Evolutionary conservation across 30 jellyfish, hydroid and myxozoan genomes (phyloP).

Genomic region (Euphysa ruthae): DNA sequence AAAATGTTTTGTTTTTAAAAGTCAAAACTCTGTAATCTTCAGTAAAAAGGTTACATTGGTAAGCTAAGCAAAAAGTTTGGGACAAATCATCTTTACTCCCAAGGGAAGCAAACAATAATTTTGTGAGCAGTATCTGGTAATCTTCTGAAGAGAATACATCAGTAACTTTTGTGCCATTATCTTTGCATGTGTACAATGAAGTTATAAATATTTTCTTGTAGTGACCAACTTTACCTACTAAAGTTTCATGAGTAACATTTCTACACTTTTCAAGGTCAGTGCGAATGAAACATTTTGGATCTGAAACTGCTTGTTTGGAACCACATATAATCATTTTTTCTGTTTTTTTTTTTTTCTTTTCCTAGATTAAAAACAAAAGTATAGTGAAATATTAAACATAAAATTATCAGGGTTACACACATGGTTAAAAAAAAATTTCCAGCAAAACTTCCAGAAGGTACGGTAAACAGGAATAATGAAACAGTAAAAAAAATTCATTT

Average conservation of each 20-base stretch:
- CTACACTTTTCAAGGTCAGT: background rate
- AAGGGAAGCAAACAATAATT: background rate
- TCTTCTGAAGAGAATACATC: background rate
- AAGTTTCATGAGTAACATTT: background rate
- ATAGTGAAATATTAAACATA: too few relatives aligned
- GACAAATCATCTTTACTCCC: background rate
- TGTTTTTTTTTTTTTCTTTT: too few relatives aligned
- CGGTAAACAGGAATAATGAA: too few relatives aligned
- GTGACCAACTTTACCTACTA: background rate
- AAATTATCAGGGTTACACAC: too few relatives aligned
- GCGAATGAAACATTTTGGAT: background rate
- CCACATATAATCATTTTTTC: too few relatives aligned
- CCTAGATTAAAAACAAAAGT: too few relatives aligned
- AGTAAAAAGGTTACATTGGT: background rate
- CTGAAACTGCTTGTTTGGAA: too few relatives aligned
- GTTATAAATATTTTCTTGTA: background rate
- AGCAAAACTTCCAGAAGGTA: too few relatives aligned
- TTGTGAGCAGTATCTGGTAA: background rate
- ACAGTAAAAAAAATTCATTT: too few relatives aligned
- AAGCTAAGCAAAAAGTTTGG: background rate
- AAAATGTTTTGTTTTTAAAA: background rate
- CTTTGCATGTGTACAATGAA: background rate
- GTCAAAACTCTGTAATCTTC: conserved; percentile 1
- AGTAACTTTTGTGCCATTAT: conserved; percentile 4
- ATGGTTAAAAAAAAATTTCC: too few relatives aligned